Base-by-base conservation (phyloP, 2,113 vertebrate genomes). In the Malurus melanocephalus region DNA sequence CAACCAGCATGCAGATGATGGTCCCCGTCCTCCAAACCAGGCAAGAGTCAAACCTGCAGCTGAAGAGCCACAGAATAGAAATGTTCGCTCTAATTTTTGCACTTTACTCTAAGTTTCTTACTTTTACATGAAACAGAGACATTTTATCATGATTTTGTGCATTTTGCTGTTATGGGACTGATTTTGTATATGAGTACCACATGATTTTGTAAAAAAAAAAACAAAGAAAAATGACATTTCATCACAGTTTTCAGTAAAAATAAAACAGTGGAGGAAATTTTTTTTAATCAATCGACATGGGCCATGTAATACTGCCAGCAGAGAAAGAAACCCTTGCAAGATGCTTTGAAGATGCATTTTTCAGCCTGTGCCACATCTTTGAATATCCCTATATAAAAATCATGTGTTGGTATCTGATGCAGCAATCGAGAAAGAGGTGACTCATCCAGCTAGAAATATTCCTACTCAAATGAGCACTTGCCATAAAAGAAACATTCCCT, bases 21-120 rank as follows among this genome's bases (percentile, higher is more conserved):
- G 80, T 48, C 52, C 78, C 81, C 46, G 49, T 82, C 91, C 93
- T 80, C 76, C 69, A 93, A 92, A 55, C 59, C 80, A 28, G 64
- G 59, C 78, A 55, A 95, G 86, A 88, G 92, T 76, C 40, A 94
- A 92, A 65, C 83, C 93, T 81, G 83, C 90, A 78, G 51, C 94
- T 64, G 80, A 86, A 55, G 90, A 95, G 80, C 93, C 85, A 55
- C 85, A 33, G 74, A 95, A 69, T 22, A 97, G 93, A 92, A 92
- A 92, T 9, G 60, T 95, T 61, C 93, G 61, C 67, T 98, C 96
- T 33, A 97, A 94, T 89, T 96, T 98, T 80, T 98, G 97, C 92
- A 94, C 88, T 83, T 75, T 97, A 86, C 52, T 97, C 67, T 98
- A 92, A 95, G 52, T 68, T 71, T 49, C 86, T 92, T 86, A 90